phyloP scores from a whole-genome alignment of 2,888 invertebrate genomes.

The Allophyes oxyacanthae region DNA sequence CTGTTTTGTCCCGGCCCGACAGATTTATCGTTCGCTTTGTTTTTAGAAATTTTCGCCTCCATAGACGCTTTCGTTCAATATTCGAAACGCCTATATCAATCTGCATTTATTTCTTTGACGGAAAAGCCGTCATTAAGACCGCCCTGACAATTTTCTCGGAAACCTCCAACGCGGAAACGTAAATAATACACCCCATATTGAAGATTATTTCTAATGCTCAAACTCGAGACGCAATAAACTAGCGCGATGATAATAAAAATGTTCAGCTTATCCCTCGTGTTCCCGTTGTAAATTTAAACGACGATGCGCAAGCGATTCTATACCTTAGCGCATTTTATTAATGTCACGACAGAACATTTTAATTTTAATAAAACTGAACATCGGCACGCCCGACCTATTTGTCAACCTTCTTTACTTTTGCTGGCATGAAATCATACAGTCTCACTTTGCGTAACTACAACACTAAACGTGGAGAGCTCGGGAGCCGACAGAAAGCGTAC shows the following conservation, averaged over 20 bases:
- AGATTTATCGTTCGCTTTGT: slow-evolving; percentile 80
- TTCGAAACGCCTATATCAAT: slow-evolving; percentile 53
- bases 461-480: slow-evolving; percentile 62
- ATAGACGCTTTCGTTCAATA: slow-evolving; percentile 63
- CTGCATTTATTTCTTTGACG: slow-evolving; percentile 47
- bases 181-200: slow-evolving; percentile 74
- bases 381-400: slow-evolving; percentile 88
- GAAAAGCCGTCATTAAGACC: slow-evolving; percentile 59
- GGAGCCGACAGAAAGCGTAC: slow-evolving; percentile 77
- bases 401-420: slow-evolving; percentile 89
- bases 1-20: slow-evolving; percentile 70
- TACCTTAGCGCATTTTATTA: slow-evolving; percentile 83
- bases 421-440: slow-evolving; percentile 87
- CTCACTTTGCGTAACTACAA: slow-evolving; percentile 79
- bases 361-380: slow-evolving; percentile 89
- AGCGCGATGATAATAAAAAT: slow-evolving; percentile 86
- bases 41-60: slow-evolving; percentile 73
- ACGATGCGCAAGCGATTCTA: slow-evolving; percentile 72
- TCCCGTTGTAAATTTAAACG: slow-evolving; percentile 80
- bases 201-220: slow-evolving; percentile 84
- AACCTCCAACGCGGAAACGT: slow-evolving; percentile 63
- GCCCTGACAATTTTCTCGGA: slow-evolving; percentile 60
- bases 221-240: slow-evolving; percentile 85
- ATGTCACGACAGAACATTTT: slow-evolving; percentile 85
- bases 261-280: slow-evolving; percentile 82